Percentiles rank a stretch among this genome's conserved stretches.
Evolutionary conservation across 2,797 vertebrate species (phyloP).

Genomic region (Siniperca scherzeri): DNA sequence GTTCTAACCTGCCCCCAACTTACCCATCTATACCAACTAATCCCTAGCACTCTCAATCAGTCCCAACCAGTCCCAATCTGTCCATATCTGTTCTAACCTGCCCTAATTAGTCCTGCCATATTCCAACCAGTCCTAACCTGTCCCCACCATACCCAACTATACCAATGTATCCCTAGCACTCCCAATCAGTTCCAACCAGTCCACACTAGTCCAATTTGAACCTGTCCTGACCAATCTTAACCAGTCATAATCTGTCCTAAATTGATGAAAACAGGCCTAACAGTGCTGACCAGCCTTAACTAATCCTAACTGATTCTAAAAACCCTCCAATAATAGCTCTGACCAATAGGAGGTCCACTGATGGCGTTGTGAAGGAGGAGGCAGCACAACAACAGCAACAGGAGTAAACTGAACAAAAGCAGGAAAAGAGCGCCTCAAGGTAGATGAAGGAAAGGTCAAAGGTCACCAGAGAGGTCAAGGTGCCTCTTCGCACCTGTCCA

Average conservation of each 20-base stretch:
- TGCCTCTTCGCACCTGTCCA: constrained; percentile 93
- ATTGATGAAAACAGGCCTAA: too few species aligned
- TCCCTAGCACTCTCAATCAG: too few species aligned
- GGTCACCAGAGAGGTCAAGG: constrained; percentile 81
- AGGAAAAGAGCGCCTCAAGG: constrained; percentile 26
- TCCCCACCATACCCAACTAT: not conserved
- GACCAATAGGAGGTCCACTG: not conserved
- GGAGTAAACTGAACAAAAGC: constrained; percentile 75
- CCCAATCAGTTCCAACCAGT: not conserved
- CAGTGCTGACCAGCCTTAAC: not conserved
- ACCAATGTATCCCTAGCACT: not conserved
- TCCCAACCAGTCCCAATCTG: too few species aligned
- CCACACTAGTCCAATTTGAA: not conserved
- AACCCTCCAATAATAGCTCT: not conserved
- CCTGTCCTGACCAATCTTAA: not conserved
- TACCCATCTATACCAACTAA: too few species aligned
- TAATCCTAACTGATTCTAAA: not conserved
- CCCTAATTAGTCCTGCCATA: not conserved
- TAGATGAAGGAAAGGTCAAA: constrained; percentile 78
- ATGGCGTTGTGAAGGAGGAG: not conserved
- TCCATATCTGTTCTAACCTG: too few species aligned
- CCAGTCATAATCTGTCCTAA: too few species aligned
- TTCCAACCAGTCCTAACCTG: not conserved
- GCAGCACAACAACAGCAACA: constrained; percentile 55
- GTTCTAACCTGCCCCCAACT: not conserved